Evolutionary conservation across 2,888 invertebrate genomes (phyloP).

Genomic region (Coelopa pilipes): DNA sequence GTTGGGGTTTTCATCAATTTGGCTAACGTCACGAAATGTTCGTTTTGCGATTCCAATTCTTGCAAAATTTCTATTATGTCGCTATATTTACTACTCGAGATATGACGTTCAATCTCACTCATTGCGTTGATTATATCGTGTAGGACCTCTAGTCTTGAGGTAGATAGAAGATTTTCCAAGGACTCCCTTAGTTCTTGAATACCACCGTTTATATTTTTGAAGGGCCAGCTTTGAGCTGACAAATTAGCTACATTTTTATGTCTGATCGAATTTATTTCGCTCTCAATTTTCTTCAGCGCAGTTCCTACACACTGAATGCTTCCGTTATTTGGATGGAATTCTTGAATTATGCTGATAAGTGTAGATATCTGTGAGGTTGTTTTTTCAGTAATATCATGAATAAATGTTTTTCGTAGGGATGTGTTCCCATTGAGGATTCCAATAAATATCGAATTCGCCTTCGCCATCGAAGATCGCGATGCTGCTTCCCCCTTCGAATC

Average conservation of each 20-base stretch:
- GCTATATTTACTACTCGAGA: not conserved
- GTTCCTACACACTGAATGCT: not conserved
- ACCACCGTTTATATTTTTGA: not conserved
- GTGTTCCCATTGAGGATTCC: conserved; percentile 48
- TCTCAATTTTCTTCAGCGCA: not conserved
- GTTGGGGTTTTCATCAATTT: not conserved
- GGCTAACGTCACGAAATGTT: conserved; percentile 18
- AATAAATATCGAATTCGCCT: conserved; percentile 45
- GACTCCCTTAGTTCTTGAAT: conserved; percentile 4
- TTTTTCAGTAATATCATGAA: conserved; percentile 49
- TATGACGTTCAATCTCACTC: not conserved
- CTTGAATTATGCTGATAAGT: not conserved
- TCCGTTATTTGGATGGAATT: not conserved
- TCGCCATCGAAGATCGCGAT: conserved; percentile 34
- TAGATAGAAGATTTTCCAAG: not conserved
- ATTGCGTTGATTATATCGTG: not conserved
- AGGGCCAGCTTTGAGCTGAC: not conserved
- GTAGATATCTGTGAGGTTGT: not conserved
- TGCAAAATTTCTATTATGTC: conserved; percentile 12
- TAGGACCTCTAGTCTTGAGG: not conserved
- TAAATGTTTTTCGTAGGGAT: conserved; percentile 47
- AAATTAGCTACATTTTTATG: conserved; percentile 2
- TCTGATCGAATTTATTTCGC: conserved; percentile 15
- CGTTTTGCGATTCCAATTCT: conserved; percentile 24
- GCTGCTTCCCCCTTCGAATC: conserved; percentile 17